phyloP scores from a whole-genome alignment of 1,140 invertebrate species.

The Batillaria attramentaria region DNA sequence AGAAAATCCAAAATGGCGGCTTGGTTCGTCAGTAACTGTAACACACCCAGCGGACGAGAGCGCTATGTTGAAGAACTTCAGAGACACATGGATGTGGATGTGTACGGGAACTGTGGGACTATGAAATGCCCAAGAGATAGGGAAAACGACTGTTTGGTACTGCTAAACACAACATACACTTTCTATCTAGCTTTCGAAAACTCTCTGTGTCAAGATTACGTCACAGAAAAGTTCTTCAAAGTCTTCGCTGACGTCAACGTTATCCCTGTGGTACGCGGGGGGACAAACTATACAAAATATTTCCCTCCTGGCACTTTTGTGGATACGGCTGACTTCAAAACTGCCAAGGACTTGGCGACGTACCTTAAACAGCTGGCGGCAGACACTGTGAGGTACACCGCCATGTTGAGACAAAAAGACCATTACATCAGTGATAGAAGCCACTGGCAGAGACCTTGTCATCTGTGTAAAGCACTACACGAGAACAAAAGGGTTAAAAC shows the following conservation, averaged over 20 bases:
- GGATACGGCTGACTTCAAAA: slow-evolving; percentile 94
- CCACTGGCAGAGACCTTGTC: too few relatives aligned
- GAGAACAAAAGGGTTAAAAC: too few relatives aligned
- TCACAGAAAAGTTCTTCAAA: slow-evolving; percentile 68
- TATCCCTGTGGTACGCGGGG: slow-evolving; percentile 73
- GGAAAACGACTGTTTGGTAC: slow-evolving; percentile 85
- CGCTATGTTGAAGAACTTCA: slow-evolving; percentile 75
- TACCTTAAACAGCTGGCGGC: slow-evolving; percentile 81
- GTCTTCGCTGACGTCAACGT: slow-evolving; percentile 58
- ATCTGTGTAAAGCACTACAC: too few relatives aligned
- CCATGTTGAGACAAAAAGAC: slow-evolving; percentile 32
- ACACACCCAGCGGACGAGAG: slow-evolving; percentile 74
- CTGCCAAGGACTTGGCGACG: slow-evolving; percentile 87
- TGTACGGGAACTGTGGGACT: slow-evolving; percentile 78
- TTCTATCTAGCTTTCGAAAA: slow-evolving; percentile 79
- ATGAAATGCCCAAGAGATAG: slow-evolving; percentile 75
- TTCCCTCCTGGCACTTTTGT: slow-evolving; percentile 84
- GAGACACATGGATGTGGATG: slow-evolving; percentile 78
- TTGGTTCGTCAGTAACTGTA: slow-evolving; percentile 76
- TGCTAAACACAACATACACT: slow-evolving; percentile 81
- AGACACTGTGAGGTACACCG: slow-evolving; percentile 62
- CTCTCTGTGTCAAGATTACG: slow-evolving; percentile 67
- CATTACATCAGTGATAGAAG: too few relatives aligned
- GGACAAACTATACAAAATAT: slow-evolving; percentile 72
- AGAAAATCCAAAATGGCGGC: slow-evolving; percentile 70